Evolutionary conservation across 2,888 invertebrate genomes (phyloP).

Genomic region (Antheraea assamensis): DNA sequence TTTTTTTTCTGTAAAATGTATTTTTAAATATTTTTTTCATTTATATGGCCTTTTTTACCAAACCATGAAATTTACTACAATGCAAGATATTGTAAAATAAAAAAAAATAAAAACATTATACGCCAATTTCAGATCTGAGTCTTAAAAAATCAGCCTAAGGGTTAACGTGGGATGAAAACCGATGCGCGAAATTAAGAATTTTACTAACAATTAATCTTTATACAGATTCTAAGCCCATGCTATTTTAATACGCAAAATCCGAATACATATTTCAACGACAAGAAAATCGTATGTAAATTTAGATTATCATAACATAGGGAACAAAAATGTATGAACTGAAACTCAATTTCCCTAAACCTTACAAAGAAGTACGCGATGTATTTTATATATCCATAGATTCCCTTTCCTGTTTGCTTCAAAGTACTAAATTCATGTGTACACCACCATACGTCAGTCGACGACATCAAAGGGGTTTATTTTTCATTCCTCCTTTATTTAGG

Average conservation of each 20-base stretch:
- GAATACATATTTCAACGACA: neutral
- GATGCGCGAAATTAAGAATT: too few relatives aligned
- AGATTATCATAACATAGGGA: constrained; percentile 1
- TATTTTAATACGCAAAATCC: neutral
- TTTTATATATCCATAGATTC: constrained; percentile 12
- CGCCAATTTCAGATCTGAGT: too few relatives aligned
- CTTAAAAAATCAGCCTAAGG: too few relatives aligned
- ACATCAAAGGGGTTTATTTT: constrained; percentile 35
- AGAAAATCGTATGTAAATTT: neutral
- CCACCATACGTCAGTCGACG: constrained; percentile 30
- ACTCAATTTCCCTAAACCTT: constrained; percentile 10
- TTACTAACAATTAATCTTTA: neutral
- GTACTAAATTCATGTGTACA: constrained; percentile 20
- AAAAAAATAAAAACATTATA: too few relatives aligned
- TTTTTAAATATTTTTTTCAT: too few relatives aligned
- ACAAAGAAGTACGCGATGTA: constrained; percentile 16
- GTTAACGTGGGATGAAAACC: too few relatives aligned
- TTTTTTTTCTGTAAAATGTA: too few relatives aligned
- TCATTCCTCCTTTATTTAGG: constrained; percentile 21
- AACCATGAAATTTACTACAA: too few relatives aligned
- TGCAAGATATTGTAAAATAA: too few relatives aligned
- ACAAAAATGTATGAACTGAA: constrained; percentile 14
- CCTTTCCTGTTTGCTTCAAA: constrained; percentile 20
- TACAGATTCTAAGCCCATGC: neutral
- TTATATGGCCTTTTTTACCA: too few relatives aligned